phyloP scores from a whole-genome alignment of 2,113 vertebrate species.

The Platysteira castanea region DNA sequence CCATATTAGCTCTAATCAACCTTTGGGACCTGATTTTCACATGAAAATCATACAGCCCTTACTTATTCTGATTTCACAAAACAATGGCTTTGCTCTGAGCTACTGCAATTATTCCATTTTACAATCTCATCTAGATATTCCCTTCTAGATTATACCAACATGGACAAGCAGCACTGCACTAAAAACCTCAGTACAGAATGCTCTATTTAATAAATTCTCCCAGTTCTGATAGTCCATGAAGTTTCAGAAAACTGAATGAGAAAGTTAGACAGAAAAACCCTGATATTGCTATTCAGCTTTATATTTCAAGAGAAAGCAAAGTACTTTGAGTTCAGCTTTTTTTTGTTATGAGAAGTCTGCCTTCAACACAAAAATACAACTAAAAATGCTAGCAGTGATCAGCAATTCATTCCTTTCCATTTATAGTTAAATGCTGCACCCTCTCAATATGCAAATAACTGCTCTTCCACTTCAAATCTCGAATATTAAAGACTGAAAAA shows the following conservation, averaged over 20 bases:
- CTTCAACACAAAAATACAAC: neutral
- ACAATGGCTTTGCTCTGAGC: neutral
- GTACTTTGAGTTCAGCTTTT: neutral
- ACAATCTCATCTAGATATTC: neutral
- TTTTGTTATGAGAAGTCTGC: neutral
- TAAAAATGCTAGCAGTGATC: neutral
- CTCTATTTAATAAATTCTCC: neutral
- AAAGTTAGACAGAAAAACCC: neutral
- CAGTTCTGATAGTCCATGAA: neutral
- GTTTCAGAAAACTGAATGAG: neutral
- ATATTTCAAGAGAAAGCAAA: neutral
- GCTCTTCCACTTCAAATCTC: neutral
- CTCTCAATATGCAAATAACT: conserved; percentile 3
- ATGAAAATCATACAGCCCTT: neutral
- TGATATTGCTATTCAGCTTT: neutral
- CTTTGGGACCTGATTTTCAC: neutral
- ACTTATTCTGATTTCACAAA: neutral
- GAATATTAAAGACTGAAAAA: neutral
- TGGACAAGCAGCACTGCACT: neutral
- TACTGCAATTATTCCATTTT: neutral
- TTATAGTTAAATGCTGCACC: neutral
- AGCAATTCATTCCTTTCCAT: neutral
- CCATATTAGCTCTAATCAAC: neutral
- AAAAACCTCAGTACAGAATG: neutral
- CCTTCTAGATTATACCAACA: neutral